Conservation (phyloP, 2,113 vertebrate species). For the Piaya cayana region DNA sequence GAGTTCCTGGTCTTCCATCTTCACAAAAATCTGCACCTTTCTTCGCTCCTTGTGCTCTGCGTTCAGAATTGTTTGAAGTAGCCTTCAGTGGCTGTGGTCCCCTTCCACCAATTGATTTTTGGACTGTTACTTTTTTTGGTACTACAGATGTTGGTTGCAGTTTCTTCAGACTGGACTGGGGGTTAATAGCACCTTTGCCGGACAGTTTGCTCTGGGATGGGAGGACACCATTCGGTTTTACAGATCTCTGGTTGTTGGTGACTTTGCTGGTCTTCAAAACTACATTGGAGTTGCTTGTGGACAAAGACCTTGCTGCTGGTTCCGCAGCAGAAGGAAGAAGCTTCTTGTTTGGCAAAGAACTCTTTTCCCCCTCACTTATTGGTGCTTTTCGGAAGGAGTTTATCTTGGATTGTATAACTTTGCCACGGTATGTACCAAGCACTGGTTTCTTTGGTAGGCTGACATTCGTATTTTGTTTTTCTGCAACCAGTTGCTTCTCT, state of each 20-base stretch:
- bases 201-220: constrained; percentile 62
- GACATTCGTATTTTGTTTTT: constrained; percentile 57
- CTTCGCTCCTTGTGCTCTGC: neutral
- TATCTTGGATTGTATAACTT: constrained; percentile 87
- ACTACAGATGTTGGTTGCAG: neutral
- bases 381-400: constrained; percentile 86
- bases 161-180: neutral
- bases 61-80: neutral
- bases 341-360: constrained; percentile 26
- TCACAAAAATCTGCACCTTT: neutral
- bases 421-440: constrained; percentile 87
- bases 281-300: neutral
- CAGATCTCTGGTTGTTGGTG: neutral
- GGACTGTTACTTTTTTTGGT: neutral
- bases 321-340: neutral
- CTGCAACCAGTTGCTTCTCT: constrained; percentile 62
- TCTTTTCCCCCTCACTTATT: neutral
- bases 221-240: neutral
- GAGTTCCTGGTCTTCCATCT: neutral
- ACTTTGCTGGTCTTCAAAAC: neutral
- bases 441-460: constrained; percentile 72
- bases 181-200: constrained; percentile 27
- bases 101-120: neutral
- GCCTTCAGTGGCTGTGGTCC: neutral
- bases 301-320: neutral